Conservation (phyloP, 2,888 invertebrate genomes). For the Ctena decussata region DNA sequence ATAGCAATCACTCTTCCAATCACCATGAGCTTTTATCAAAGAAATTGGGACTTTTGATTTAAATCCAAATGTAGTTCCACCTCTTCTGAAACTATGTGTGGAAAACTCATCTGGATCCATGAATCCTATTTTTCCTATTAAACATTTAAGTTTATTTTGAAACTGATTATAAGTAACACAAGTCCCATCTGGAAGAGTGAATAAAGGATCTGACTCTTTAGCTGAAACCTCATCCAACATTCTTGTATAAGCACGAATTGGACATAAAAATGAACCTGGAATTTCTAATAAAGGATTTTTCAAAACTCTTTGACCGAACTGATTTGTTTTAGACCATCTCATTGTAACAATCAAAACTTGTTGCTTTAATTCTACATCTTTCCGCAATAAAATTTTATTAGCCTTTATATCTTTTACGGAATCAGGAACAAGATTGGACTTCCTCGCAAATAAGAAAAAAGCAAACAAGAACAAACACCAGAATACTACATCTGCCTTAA, state of each 20-base stretch:
- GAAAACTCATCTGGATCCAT: not conserved
- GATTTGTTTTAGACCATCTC: too few species aligned
- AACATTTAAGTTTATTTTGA: not conserved
- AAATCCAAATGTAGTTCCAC: slow-evolving; percentile 13
- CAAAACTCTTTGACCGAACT: too few species aligned
- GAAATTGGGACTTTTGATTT: not conserved
- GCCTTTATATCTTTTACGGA: too few species aligned
- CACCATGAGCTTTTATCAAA: slow-evolving; percentile 25
- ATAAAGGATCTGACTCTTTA: not conserved
- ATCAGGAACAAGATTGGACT: too few species aligned
- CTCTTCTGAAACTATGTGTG: slow-evolving; percentile 22
- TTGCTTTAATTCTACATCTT: too few species aligned
- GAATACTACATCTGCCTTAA: too few species aligned
- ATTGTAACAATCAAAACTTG: too few species aligned
- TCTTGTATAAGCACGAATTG: not conserved
- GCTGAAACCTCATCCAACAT: not conserved
- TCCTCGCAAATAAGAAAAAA: too few species aligned
- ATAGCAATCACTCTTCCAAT: slow-evolving; percentile 28
- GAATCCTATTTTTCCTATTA: slow-evolving; percentile 1
- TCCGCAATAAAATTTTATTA: too few species aligned
- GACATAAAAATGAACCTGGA: slow-evolving; percentile 16
- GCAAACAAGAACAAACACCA: too few species aligned
- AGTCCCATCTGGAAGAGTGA: not conserved
- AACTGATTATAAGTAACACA: not conserved
- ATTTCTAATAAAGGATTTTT: too few species aligned